A percentile compares a stretch with the other conserved stretches of the same genome.
Conservation (phyloP, 2,113 vertebrate genomes). For the Stictonetta naevosa region DNA sequence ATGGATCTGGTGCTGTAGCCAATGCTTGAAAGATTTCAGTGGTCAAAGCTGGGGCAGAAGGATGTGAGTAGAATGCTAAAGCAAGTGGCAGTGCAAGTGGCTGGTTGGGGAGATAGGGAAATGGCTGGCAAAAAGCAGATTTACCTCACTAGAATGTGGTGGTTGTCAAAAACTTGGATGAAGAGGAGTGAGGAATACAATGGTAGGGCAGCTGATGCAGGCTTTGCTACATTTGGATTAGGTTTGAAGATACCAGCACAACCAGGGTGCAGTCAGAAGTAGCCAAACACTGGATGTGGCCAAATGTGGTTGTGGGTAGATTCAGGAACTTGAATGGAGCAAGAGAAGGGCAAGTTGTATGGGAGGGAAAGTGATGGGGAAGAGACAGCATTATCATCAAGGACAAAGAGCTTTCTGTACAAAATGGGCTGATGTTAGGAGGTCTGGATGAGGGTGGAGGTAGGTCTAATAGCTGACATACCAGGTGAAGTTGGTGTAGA, state of each 20-base stretch:
- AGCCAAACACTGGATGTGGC: neutral
- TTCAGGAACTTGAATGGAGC: neutral
- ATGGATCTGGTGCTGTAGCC: neutral
- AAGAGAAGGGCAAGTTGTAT: neutral
- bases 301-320: neutral
- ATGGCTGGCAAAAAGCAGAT: neutral
- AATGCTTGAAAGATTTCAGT: neutral
- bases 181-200: neutral
- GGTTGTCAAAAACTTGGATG: neutral
- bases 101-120: neutral
- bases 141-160: neutral
- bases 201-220: neutral
- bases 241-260: neutral
- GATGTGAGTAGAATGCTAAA: accelerated
- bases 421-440: neutral
- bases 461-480: neutral
- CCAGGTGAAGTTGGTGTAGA: too few species aligned
- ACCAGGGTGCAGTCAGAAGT: neutral
- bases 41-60: neutral
- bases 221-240: neutral
- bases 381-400: neutral
- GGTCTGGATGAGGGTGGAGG: neutral
- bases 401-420: neutral
- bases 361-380: neutral
- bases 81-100: neutral